Evolutionary conservation across 2,113 vertebrate species (phyloP).

Genomic region (Myiagra hebetior): DNA sequence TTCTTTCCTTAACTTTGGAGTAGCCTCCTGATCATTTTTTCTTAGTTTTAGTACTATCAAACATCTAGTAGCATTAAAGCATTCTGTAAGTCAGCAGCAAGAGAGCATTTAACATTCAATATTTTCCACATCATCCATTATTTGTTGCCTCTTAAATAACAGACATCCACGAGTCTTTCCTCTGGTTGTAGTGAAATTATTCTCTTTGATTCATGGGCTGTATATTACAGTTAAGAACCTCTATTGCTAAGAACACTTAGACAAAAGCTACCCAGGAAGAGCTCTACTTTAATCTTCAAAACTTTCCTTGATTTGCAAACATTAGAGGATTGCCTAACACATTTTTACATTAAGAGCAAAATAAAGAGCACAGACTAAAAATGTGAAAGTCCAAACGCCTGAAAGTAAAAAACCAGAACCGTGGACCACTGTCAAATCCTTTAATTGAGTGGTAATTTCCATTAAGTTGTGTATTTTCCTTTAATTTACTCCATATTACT

Average conservation of each 20-base stretch:
- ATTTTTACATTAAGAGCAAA: neutral
- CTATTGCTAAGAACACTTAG: neutral
- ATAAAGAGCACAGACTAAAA: neutral
- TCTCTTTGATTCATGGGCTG: neutral
- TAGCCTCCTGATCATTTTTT: neutral
- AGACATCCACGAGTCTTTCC: neutral
- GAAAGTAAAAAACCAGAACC: neutral
- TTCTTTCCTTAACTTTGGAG: neutral
- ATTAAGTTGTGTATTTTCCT: neutral
- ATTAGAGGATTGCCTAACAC: neutral
- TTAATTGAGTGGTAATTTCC: neutral
- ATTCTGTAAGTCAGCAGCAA: neutral
- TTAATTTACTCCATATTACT: neutral
- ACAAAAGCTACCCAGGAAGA: neutral
- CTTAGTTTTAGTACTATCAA: neutral
- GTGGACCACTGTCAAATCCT: neutral
- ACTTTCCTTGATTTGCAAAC: neutral
- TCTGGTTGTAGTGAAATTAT: neutral
- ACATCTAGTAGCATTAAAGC: neutral
- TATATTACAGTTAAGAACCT: neutral
- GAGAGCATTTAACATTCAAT: neutral
- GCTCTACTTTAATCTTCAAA: neutral
- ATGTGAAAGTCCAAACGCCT: neutral
- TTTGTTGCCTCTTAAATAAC: neutral
- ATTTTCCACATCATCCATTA: slow-evolving; percentile 12